Base-by-base conservation (phyloP, 2,888 invertebrate species). In the Netelia inedita region DNA sequence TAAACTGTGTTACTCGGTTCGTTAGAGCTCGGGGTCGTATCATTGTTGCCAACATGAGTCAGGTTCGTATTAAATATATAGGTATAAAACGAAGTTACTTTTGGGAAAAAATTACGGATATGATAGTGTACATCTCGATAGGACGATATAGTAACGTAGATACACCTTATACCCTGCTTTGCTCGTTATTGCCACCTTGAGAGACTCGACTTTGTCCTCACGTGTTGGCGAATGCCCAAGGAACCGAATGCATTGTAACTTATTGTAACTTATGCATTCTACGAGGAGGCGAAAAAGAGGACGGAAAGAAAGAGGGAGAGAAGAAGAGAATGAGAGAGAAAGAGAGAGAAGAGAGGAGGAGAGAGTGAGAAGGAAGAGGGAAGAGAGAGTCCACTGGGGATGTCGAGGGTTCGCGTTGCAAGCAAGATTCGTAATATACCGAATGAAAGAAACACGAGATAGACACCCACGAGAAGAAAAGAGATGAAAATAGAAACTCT, bases 131-230 rank as follows among this genome's bases (percentile, higher is more conserved):
- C 59, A 57, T 55, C 10, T 8, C 46, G 35, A 59, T 43, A 55
- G 21, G 19, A 50, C 28, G 28, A 63, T 59, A 73, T 53, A 65
- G 43, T 41, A 71, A 61, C 53, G 76, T 75, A 68, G 43, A 76
- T 73, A 66, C 73, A 84, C 72, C 59, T 76, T 59, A 59, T 72
- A 71, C 41, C 50, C 65, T 66, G 75, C 63, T 74, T 61, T 59
- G 43, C 28, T 79, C 55, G 73, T 73, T 79, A 61, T 74, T 79
- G 73, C 69, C 35, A 74, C 57, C 73, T 8, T 57, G 53, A 46
- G 11, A 73, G 74, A 75, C 84, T 80, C 72, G 82, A 83, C 82
- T 79, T 82, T 82, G 80, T 85, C 85, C 79, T 72, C 82, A 75
- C 74, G 79, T 71, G 82, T 79, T 82, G 78, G 83, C 83, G 79